phyloP scores from a whole-genome alignment of 2,113 vertebrate genomes.

The Callocephalon fimbriatum region DNA sequence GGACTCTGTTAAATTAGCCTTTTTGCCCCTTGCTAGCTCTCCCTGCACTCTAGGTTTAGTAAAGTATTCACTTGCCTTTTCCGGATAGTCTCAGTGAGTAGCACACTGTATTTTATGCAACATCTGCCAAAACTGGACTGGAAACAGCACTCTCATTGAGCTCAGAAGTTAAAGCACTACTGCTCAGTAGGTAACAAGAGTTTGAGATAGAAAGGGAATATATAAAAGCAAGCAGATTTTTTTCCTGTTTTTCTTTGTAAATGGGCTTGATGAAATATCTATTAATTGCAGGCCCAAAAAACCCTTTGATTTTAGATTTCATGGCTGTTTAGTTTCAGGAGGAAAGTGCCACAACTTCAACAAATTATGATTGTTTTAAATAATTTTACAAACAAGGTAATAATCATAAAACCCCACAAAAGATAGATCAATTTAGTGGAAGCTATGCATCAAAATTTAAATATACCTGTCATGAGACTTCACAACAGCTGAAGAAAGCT shows the following conservation, averaged over 20 bases:
- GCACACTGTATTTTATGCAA: neutral
- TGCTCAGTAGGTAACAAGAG: neutral
- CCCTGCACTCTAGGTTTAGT: neutral
- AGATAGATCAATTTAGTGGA: neutral
- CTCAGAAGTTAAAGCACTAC: neutral
- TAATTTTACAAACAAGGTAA: neutral
- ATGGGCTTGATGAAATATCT: neutral
- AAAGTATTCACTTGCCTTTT: neutral
- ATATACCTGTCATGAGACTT: neutral
- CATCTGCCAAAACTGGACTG: neutral
- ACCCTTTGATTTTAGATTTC: neutral
- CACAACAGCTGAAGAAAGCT: neutral
- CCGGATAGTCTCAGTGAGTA: neutral
- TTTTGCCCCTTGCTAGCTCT: neutral
- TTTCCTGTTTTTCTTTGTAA: neutral
- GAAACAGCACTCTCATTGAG: neutral
- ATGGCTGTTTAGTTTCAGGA: neutral
- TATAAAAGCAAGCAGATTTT: neutral
- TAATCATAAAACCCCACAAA: neutral
- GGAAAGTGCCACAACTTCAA: neutral
- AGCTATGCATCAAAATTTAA: neutral
- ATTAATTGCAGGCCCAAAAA: neutral
- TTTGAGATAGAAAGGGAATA: neutral
- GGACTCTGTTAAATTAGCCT: neutral
- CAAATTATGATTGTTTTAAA: neutral